phyloP scores from a whole-genome alignment of 2,888 invertebrate species.

The Andrena camellia region DNA sequence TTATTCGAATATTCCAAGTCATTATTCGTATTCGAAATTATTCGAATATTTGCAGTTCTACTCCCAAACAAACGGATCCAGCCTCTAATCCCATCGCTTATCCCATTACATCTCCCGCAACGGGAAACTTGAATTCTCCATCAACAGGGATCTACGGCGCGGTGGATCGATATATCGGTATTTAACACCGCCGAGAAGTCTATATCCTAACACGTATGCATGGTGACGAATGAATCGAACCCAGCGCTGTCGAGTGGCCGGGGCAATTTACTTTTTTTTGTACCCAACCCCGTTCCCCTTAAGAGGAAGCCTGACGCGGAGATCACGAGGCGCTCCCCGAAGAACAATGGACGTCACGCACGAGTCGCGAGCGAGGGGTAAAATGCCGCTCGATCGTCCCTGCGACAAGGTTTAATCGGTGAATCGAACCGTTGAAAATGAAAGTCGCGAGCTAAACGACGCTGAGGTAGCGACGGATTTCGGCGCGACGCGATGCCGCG shows the following conservation, averaged over 20 bases:
- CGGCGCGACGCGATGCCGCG: slow-evolving; percentile 31
- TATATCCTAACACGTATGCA: slow-evolving; percentile 42
- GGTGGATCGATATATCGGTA: not conserved
- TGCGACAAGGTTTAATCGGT: slow-evolving; percentile 50
- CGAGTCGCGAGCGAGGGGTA: slow-evolving; percentile 56
- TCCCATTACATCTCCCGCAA: too few species aligned
- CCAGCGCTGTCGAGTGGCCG: slow-evolving; percentile 43
- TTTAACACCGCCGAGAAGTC: slow-evolving; percentile 28
- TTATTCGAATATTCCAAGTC: too few species aligned
- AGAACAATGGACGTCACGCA: slow-evolving; percentile 81
- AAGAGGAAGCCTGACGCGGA: slow-evolving; percentile 76
- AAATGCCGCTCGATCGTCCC: slow-evolving; percentile 77
- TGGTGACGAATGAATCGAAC: slow-evolving; percentile 55
- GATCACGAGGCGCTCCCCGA: slow-evolving; percentile 78
- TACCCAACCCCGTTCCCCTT: slow-evolving; percentile 30
- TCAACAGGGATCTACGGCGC: too few species aligned
- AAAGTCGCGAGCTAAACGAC: slow-evolving; percentile 34
- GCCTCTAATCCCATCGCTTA: too few species aligned
- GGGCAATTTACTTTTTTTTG: slow-evolving; percentile 51
- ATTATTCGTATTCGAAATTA: too few species aligned
- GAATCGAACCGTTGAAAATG: slow-evolving; percentile 50
- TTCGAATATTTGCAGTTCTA: too few species aligned
- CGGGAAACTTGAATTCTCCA: too few species aligned
- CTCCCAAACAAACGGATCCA: too few species aligned
- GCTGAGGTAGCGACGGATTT: slow-evolving; percentile 33